phyloP scores from a whole-genome alignment of 2,888 invertebrate genomes.

The Malthinus seriepunctatus region DNA sequence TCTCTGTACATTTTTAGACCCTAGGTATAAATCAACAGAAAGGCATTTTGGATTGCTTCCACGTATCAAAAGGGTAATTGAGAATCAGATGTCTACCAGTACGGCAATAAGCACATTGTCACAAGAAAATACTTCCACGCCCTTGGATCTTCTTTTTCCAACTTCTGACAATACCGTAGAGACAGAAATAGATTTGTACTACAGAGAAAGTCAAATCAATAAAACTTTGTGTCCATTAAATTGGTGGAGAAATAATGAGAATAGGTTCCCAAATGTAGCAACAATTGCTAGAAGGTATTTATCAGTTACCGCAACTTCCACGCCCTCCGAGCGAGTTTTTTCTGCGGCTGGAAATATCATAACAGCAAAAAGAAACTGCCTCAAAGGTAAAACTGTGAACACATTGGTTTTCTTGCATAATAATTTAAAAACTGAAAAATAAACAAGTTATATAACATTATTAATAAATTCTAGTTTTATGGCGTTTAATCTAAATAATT shows the following conservation, averaged over 20 bases:
- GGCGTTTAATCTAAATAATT: too few relatives aligned
- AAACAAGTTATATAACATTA: too few relatives aligned
- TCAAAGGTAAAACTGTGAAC: slow-evolving; percentile 20
- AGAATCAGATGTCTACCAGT: too few relatives aligned
- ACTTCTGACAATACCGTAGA: too few relatives aligned
- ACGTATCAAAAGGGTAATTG: too few relatives aligned
- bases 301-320: slow-evolving; percentile 19
- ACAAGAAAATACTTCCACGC: background rate
- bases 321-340: slow-evolving; percentile 23
- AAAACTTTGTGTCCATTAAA: background rate
- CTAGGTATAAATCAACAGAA: background rate
- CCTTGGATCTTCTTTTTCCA: too few relatives aligned
- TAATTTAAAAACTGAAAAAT: too few relatives aligned
- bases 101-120: too few relatives aligned
- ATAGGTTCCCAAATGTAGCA: slow-evolving; percentile 8
- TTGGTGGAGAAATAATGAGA: slow-evolving; percentile 1
- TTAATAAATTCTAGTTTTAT: too few relatives aligned
- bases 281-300: slow-evolving; percentile 20
- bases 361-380: slow-evolving; percentile 20
- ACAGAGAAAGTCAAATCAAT: background rate
- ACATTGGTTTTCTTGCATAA: slow-evolving; percentile 21
- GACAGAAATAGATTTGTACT: too few relatives aligned
- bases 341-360: slow-evolving; percentile 18
- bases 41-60: background rate
- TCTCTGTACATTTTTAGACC: background rate